phyloP scores from a whole-genome alignment of 2,113 vertebrate species.

The Grallaria varia region DNA sequence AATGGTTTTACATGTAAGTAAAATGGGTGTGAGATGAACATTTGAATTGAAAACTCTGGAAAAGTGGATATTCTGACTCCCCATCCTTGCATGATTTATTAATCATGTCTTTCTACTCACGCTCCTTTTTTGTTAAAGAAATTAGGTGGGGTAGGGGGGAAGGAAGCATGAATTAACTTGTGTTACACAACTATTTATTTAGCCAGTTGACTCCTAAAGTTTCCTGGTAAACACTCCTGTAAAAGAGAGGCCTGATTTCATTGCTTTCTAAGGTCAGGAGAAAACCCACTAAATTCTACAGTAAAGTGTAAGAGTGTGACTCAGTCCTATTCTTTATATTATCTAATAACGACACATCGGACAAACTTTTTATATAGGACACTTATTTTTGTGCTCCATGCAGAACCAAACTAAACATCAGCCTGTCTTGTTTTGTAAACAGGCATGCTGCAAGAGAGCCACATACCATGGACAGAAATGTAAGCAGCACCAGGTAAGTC shows the following conservation, averaged over 20 bases:
- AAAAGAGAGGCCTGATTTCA: not conserved
- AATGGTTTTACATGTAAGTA: not conserved
- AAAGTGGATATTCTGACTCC: not conserved
- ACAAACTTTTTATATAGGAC: not conserved
- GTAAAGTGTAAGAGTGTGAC: not conserved
- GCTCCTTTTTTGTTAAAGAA: not conserved
- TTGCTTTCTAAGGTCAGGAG: not conserved
- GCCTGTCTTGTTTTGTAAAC: not conserved
- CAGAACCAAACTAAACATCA: not conserved
- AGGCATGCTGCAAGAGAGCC: not conserved
- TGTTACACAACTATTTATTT: slow-evolving; percentile 9
- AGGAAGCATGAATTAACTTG: not conserved
- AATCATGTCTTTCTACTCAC: not conserved
- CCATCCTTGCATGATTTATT: not conserved
- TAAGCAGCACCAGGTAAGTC: not conserved
- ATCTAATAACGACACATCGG: not conserved
- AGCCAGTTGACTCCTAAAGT: not conserved
- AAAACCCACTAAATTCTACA: not conserved
- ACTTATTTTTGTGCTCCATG: not conserved
- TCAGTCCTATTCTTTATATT: not conserved
- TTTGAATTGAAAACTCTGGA: not conserved
- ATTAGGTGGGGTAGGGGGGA: not conserved
- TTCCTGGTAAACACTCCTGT: not conserved
- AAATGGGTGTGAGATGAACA: not conserved
- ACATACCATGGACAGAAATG: not conserved